Percentiles rank a stretch among this genome's conserved stretches.
Conservation (phyloP, 2,797 vertebrate genomes). For the Perdix hodgsoniae region DNA sequence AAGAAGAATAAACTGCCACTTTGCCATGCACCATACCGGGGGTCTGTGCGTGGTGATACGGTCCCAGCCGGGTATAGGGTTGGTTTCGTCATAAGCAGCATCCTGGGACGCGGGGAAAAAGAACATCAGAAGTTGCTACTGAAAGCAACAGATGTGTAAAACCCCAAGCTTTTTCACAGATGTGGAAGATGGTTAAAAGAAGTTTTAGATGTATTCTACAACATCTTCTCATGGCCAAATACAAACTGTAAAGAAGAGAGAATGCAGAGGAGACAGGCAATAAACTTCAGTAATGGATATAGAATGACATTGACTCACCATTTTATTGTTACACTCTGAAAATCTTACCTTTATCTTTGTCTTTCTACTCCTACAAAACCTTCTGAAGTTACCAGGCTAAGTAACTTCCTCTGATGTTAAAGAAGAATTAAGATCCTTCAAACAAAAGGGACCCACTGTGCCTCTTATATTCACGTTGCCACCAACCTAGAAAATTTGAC, state of each 20-base stretch:
- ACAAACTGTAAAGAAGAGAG: background rate
- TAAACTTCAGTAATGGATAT: background rate
- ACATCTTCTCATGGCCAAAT: background rate
- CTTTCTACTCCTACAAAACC: background rate
- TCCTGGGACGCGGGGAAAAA: too few relatives aligned
- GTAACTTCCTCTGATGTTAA: background rate
- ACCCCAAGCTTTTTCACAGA: background rate
- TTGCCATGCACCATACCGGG: too few relatives aligned
- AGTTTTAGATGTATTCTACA: background rate
- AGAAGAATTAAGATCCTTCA: background rate
- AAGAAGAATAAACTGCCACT: too few relatives aligned
- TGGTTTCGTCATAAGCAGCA: too few relatives aligned
- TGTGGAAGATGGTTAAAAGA: background rate
- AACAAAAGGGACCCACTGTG: background rate
- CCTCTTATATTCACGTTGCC: background rate
- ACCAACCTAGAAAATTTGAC: background rate
- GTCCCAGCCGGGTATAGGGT: too few relatives aligned
- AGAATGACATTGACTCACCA: background rate
- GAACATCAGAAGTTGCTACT: too few relatives aligned
- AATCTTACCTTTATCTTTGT: background rate
- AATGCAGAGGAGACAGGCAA: background rate
- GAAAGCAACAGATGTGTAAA: fast-evolving
- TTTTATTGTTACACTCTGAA: background rate
- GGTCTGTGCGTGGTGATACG: too few relatives aligned
- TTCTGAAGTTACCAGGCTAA: background rate